phyloP scores from a whole-genome alignment of 2,113 vertebrate species.

The Penelope pileata region DNA sequence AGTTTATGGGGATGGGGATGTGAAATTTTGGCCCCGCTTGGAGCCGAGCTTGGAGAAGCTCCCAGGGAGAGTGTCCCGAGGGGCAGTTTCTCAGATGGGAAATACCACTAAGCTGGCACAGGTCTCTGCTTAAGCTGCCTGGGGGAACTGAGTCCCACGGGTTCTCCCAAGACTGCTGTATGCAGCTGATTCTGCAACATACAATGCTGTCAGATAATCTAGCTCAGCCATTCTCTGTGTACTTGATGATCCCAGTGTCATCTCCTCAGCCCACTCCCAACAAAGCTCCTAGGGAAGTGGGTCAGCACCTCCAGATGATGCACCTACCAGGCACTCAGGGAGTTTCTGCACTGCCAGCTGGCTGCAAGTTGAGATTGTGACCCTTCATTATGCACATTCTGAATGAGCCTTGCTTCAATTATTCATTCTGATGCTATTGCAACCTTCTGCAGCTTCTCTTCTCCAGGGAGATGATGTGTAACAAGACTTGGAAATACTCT shows the following conservation, averaged over 20 bases:
- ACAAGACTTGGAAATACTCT: conserved; percentile 31
- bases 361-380: conserved; percentile 19
- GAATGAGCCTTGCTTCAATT: conserved; percentile 56
- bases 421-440: conserved; percentile 57
- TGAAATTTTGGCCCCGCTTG: not conserved
- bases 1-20: not conserved
- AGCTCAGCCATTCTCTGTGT: not conserved
- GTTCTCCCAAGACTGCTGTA: not conserved
- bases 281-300: conserved; percentile 20
- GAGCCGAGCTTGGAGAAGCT: not conserved
- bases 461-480: conserved; percentile 65
- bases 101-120: not conserved
- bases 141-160: not conserved
- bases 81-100: not conserved
- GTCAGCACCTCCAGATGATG: conserved; percentile 14
- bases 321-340: not conserved
- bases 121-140: not conserved
- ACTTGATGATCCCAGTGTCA: not conserved
- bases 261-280: not conserved
- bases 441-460: conserved; percentile 57
- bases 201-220: not conserved
- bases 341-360: not conserved
- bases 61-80: not conserved
- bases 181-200: not conserved
- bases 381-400: conserved; percentile 48